These are phyloP conservation scores for Odocoileus virginianus DNA, from an alignment of 2,113 vertebrate genomes.

Conservation along the genomic window DNA sequence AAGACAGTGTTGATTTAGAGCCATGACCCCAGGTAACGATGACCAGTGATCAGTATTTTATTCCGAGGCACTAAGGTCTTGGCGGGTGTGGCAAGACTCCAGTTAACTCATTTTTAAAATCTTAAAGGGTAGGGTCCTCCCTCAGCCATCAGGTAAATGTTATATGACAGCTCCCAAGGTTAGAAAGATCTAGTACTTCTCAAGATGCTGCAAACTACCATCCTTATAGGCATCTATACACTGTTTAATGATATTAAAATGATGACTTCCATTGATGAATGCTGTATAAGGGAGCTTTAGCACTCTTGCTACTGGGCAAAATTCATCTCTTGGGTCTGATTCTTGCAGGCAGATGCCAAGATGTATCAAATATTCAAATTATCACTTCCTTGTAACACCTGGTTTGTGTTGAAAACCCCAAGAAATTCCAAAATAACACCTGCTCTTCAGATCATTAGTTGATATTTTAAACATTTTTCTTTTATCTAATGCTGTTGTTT, in stretches of 20 bases:
- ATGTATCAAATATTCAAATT: conserved; percentile 66
- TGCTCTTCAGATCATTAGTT: conserved; percentile 68
- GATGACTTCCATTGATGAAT: background rate
- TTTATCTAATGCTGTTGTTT: background rate
- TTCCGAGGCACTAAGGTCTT: background rate
- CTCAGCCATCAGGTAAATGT: background rate
- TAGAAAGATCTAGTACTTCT: background rate
- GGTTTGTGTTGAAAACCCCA: conserved; percentile 66
- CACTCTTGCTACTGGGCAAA: background rate
- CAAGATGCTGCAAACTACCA: background rate
- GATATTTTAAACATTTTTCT: background rate
- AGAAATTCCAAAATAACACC: conserved; percentile 68
- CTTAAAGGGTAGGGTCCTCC: background rate
- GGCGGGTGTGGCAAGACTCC: background rate
- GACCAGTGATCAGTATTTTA: background rate
- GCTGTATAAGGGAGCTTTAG: background rate
- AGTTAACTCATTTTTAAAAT: background rate
- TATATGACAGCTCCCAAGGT: background rate
- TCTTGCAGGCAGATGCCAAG: conserved; percentile 72
- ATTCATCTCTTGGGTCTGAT: background rate
- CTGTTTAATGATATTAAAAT: background rate
- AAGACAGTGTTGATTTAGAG: background rate
- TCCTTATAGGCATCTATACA: background rate
- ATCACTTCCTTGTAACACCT: conserved; percentile 70
- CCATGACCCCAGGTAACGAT: background rate